Base-by-base conservation (phyloP, 2,113 vertebrate species). In the Gavia stellata region DNA sequence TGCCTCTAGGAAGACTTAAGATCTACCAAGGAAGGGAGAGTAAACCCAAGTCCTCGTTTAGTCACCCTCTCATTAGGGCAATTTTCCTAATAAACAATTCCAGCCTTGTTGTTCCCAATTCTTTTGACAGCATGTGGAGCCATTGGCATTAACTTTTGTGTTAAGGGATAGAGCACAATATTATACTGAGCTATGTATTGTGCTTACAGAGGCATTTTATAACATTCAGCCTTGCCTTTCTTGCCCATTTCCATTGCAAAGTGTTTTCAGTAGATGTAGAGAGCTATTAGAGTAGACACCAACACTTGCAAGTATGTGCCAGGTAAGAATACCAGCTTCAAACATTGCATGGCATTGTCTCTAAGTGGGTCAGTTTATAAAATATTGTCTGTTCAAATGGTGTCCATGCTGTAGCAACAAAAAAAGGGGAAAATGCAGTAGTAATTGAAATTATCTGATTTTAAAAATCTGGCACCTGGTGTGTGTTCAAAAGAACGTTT, bases 341-440 rank as follows among this genome's bases (percentile, higher is more conserved):
- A 88, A 92, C 9, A 24, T 62, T 86, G 50, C 62, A 58, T 45
- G 42, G 29, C 63, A 81, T 90, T 90, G 50, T 96, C 67, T 92
- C 67, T 83, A 94, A 96, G 78, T 96, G 85, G 96, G 95, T 86
- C 93, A 94, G 71, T 86, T 92, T 79, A 90, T 65, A 90, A 96
- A 93, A 86, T 92, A 86, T 78, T 78, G 34, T 65, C 88, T 67
- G 71, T 82, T 94, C 45, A 92, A 94, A 70, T 80, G 25, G 58
- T 86, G 58, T 10, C 87, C 50, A 8, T 58, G 59, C 85, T 88
- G 63, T 16, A 53, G 38, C 20, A 90, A 59, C 45, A 73, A 86
- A 73, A 86, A 88, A 90, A 81, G 23, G 16, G 16, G 38, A 0
- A 90, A 92, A 90, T 47, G 55, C 45, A 74, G 7, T 20, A 59